Evolutionary conservation across 2,888 invertebrate species (phyloP), one percentile per base, ranked within the genome.

Genomic region (Nomada flava): DNA sequence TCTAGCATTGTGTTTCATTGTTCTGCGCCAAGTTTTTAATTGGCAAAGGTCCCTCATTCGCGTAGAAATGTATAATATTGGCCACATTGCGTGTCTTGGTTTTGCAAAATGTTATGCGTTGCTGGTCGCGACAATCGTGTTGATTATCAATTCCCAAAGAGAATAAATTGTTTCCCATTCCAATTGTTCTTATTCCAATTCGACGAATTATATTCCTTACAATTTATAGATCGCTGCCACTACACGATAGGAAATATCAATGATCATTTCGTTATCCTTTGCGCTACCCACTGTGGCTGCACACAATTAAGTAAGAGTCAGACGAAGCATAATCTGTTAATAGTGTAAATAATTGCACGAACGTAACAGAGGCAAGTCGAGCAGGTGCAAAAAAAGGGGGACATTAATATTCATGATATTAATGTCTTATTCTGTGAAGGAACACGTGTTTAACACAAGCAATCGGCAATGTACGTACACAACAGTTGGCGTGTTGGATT

Each of bases 401-500:
- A 1, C 13, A 64, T 64, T 50, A 64, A 47, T 62, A 64, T 64
- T 50, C 42, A n/a, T 36, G 7, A 7, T 18, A 26, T 62, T 44
- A 69, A 60, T 69, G 36, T 57, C 59, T 59, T 23, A 55, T n/a
- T 76, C 23, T 13, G 2, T 36, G 47, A 29, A 55, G n/a, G 18
- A 42, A 50, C 13, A 53, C 10, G 20, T 13, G 42, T 2, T n/a
- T 2, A 42, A 60, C 20, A 52, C n/a, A 36, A 75, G 50, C 52
- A 18, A 57, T 13, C 2, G 15, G 15, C 7, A 29, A 15, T 15
- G 13, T 42, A 50, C 44, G 13, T 44, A 11, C 23, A 42, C 20
- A 44, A 44, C 23, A 15, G 23, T 13, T 53, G 15, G 59, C 36
- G 53, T 69, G 52, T 68, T 26, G 29, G 11, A 76, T 69, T 69